These are phyloP conservation scores for Diarsia mendica DNA, from an alignment of 2,888 invertebrate genomes.

Conservation along the genomic window DNA sequence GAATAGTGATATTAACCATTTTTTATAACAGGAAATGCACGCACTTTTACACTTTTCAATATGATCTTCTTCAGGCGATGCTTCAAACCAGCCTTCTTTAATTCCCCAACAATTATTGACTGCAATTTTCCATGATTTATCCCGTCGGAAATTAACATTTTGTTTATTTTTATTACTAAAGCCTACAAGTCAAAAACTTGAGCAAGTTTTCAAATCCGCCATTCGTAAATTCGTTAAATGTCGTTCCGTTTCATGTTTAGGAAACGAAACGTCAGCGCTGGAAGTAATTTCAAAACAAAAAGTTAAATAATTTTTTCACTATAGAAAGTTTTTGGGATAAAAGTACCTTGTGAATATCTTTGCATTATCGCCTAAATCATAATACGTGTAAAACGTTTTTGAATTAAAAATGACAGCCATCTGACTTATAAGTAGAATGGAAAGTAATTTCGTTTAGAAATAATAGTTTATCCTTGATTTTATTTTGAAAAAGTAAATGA, in stretches of 20 bases:
- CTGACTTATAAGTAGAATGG: not conserved
- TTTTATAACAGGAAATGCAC: constrained; percentile 62
- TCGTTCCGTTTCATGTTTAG: constrained; percentile 51
- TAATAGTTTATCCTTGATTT: not conserved
- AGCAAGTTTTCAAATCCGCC: constrained; percentile 73
- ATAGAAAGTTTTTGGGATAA: accelerated
- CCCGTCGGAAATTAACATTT: constrained; percentile 89
- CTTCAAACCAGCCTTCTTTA: constrained; percentile 93
- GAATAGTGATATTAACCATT: not conserved
- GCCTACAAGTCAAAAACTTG: constrained; percentile 52
- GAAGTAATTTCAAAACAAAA: not conserved
- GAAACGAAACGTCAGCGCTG: constrained; percentile 13
- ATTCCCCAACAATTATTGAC: constrained; percentile 91
- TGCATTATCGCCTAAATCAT: no score
- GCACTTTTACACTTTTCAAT: constrained; percentile 89
- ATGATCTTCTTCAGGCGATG: constrained; percentile 92
- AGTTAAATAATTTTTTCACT: not conserved
- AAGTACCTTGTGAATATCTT: not conserved
- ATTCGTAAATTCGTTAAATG: constrained; percentile 74
- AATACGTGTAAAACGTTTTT: not conserved
- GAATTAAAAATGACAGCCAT: not conserved
- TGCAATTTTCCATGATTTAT: constrained; percentile 88
- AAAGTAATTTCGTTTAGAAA: constrained; percentile 38
- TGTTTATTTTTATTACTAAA: constrained; percentile 70
- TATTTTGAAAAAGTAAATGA: no score